phyloP scores from a whole-genome alignment of 2,888 invertebrate species.

The Vanessa cardui region DNA sequence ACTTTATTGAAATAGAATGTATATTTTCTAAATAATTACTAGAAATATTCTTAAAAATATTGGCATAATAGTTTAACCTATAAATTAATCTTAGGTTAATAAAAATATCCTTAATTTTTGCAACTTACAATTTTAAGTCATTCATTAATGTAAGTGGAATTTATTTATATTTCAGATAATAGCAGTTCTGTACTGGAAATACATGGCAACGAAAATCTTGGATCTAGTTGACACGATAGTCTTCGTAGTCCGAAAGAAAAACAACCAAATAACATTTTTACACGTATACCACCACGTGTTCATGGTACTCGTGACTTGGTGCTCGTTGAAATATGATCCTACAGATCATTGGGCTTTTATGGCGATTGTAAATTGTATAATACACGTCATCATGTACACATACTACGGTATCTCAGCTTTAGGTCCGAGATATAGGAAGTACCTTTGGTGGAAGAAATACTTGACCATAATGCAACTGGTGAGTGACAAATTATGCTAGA shows the following conservation, averaged over 20 bases:
- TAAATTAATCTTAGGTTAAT: no score
- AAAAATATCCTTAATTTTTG: no score
- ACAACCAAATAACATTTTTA: constrained; percentile 89
- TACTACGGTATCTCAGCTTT: constrained; percentile 88
- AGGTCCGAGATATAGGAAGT: constrained; percentile 86
- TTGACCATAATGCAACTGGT: constrained; percentile 89
- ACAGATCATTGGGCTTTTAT: constrained; percentile 88
- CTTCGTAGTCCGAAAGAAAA: constrained; percentile 90
- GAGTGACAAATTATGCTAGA: constrained; percentile 45
- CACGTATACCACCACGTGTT: constrained; percentile 92
- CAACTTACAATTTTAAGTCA: not conserved
- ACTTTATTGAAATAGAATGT: no score
- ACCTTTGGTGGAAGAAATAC: constrained; percentile 92
- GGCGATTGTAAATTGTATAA: constrained; percentile 85
- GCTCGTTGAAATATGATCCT: constrained; percentile 86
- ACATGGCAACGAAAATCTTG: constrained; percentile 87
- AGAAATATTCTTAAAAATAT: no score
- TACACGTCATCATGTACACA: constrained; percentile 89
- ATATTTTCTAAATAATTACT: no score
- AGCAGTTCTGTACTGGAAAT: constrained; percentile 81
- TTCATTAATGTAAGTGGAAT: not conserved
- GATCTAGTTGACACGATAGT: constrained; percentile 90
- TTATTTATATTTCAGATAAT: constrained; percentile 45
- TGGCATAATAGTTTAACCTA: no score
- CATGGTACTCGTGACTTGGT: constrained; percentile 87